phyloP scores from a whole-genome alignment of 92 coral and sea anemone species.

The Parazoanthus swiftii region DNA sequence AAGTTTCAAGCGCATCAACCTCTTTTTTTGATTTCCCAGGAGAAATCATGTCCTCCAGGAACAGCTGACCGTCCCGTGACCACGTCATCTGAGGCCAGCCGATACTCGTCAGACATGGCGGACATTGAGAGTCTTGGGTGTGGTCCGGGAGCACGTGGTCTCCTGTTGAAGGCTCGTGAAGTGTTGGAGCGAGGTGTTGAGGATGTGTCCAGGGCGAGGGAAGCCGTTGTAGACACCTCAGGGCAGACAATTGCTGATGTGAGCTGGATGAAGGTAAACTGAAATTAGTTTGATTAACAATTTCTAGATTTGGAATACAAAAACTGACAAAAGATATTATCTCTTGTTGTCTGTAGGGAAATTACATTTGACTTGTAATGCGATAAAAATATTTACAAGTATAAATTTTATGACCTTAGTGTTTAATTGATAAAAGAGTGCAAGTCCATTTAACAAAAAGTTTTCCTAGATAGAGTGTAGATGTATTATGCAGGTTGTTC shows the following conservation, averaged over 20 bases:
- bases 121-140: slow-evolving; percentile 55
- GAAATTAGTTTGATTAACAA: no score
- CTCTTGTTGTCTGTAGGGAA: no score
- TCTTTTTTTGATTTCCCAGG: not conserved
- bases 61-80: slow-evolving; percentile 36
- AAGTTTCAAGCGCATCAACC: not conserved
- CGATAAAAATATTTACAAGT: no score
- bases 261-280: slow-evolving; percentile 72
- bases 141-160: slow-evolving; percentile 62
- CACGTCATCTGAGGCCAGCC: slow-evolving; percentile 50
- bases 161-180: slow-evolving; percentile 64
- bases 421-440: no score
- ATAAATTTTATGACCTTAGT: no score
- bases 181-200: slow-evolving; percentile 65
- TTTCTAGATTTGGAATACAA: no score
- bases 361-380: no score
- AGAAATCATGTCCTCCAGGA: slow-evolving; percentile 1
- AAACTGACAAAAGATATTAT: no score
- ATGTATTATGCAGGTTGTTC: no score
- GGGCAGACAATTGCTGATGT: slow-evolving; percentile 69
- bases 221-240: slow-evolving; percentile 55
- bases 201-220: slow-evolving; percentile 75
- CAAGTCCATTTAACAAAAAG: no score
- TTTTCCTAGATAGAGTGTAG: no score
- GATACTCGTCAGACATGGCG: slow-evolving; percentile 50